phyloP scores from a whole-genome alignment of 2,113 vertebrate genomes.

The Phocoena phocoena region DNA sequence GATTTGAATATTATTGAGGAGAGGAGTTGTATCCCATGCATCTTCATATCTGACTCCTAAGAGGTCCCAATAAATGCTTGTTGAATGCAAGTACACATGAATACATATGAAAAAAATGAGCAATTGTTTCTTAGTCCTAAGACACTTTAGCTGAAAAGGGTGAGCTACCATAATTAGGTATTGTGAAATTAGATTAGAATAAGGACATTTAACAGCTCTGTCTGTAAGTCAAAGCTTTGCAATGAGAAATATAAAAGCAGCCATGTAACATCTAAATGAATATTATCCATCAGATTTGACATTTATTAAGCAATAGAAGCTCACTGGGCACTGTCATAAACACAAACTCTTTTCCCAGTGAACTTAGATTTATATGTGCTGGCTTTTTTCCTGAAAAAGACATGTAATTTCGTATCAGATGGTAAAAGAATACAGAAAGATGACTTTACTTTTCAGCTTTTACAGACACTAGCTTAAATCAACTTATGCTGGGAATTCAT shows the following conservation, averaged over 20 bases:
- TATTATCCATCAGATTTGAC: conserved; percentile 80
- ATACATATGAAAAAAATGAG: neutral
- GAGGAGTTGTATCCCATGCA: neutral
- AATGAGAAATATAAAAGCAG: conserved; percentile 69
- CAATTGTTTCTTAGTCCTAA: neutral
- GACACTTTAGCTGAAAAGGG: conserved; percentile 47
- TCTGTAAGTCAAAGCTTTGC: conserved; percentile 62
- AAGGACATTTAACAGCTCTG: conserved; percentile 57
- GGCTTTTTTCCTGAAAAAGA: conserved; percentile 56
- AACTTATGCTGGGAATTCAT: conserved; percentile 14
- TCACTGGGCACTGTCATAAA: conserved; percentile 47
- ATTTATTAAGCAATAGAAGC: conserved; percentile 75
- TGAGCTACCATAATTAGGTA: conserved; percentile 67
- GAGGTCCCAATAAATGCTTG: neutral
- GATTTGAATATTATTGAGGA: neutral
- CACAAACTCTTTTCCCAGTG: conserved; percentile 61
- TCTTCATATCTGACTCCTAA: neutral
- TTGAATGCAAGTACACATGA: neutral
- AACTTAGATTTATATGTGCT: conserved; percentile 70
- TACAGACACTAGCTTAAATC: conserved; percentile 55
- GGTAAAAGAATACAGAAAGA: conserved; percentile 54
- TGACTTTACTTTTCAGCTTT: conserved; percentile 54
- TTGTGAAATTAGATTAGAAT: conserved; percentile 72
- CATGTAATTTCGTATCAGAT: conserved; percentile 67
- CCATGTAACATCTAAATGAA: conserved; percentile 75